Conservation (phyloP, 1,140 invertebrate genomes). For the silkworm (Bombyx mori) region ASM3026992v2 NC_085129.1:13811001-13811500, state of each 20-base stretch:
- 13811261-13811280: constrained; percentile 25
- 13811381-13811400: constrained; percentile 39
- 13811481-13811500: constrained; percentile 32
- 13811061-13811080: too few species aligned
- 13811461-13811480: constrained; percentile 35
- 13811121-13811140: too few species aligned
- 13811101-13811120: too few species aligned
- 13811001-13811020: too few species aligned
- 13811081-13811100: too few species aligned
- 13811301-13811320: constrained; percentile 14
- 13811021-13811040: too few species aligned
- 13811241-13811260: constrained; percentile 33
- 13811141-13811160: too few species aligned
- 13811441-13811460: constrained; percentile 61
- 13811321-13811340: neutral
- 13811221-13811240: constrained; percentile 19
- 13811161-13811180: too few species aligned
- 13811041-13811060: too few species aligned
- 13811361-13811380: constrained; percentile 42
- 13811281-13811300: constrained; percentile 20
- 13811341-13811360: constrained; percentile 10
- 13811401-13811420: constrained; percentile 63
- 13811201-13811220: too few species aligned
- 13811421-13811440: constrained; percentile 65
- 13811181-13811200: too few species aligned